These are phyloP conservation scores for Coelinius sp. DNA, from an alignment of 2,888 invertebrate genomes.

Conservation along the genomic window DNA sequence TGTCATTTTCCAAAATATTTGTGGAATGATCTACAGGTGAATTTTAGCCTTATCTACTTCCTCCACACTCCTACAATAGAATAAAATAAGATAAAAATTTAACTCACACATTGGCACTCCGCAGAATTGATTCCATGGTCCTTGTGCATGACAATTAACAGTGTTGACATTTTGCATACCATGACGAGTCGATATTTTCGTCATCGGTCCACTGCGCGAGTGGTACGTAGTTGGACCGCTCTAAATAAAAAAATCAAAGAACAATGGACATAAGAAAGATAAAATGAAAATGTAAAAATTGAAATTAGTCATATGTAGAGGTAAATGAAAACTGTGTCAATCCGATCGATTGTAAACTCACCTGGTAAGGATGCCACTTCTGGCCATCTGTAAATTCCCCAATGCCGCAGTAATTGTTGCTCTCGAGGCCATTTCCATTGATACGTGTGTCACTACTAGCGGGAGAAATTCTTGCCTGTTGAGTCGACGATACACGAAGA, in stretches of 20 bases:
- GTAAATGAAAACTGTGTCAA: constrained; percentile 30
- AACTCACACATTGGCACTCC: constrained; percentile 63
- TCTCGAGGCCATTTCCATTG: constrained; percentile 42
- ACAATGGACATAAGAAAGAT: not conserved
- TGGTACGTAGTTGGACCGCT: constrained; percentile 61
- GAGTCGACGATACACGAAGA: constrained; percentile 49
- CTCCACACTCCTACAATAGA: not conserved
- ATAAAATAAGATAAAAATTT: not conserved
- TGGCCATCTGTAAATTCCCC: constrained; percentile 64
- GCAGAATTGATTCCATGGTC: constrained; percentile 67
- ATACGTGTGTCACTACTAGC: constrained; percentile 33
- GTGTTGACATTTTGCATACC: constrained; percentile 52
- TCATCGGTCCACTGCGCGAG: constrained; percentile 57
- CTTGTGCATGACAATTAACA: constrained; percentile 56
- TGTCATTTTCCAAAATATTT: too few species aligned
- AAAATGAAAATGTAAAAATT: not conserved
- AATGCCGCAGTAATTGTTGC: constrained; percentile 50
- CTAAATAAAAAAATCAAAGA: constrained; percentile 44
- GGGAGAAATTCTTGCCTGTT: constrained; percentile 38
- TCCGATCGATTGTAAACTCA: constrained; percentile 47
- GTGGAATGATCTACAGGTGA: not conserved
- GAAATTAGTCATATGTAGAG: constrained; percentile 1
- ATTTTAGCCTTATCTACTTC: not conserved
- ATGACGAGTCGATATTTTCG: constrained; percentile 62
- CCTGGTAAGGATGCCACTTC: constrained; percentile 70